Percentiles rank a stretch among this genome's conserved stretches.
These are phyloP conservation scores for Unio pictorum DNA, from an alignment of 2,888 invertebrate genomes.

Conservation along the genomic window DNA sequence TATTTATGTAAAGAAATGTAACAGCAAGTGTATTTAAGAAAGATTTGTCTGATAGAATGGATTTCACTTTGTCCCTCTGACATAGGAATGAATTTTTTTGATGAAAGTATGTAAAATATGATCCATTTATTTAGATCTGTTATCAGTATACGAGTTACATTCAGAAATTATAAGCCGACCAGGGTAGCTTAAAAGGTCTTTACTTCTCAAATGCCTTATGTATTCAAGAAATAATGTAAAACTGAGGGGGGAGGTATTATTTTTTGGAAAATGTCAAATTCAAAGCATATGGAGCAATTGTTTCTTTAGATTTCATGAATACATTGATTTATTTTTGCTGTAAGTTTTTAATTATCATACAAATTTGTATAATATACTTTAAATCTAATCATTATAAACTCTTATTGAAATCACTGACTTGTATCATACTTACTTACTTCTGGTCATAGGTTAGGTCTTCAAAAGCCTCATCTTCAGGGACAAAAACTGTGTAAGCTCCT, in stretches of 20 bases:
- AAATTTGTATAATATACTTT: no score
- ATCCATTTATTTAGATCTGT: no score
- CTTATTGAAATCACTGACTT: not conserved
- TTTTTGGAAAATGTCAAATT: no score
- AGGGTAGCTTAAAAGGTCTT: not conserved
- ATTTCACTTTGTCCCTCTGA: constrained; percentile 10
- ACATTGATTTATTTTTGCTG: no score
- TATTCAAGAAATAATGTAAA: not conserved
- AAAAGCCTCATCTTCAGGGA: constrained; percentile 73
- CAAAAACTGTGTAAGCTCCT: constrained; percentile 73
- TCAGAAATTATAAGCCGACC: constrained; percentile 4
- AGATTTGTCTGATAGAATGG: not conserved
- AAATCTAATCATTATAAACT: no score
- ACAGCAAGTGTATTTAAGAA: constrained; percentile 6
- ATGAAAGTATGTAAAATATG: not conserved
- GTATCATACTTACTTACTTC: constrained; percentile 61
- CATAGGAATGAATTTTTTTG: constrained; percentile 2
- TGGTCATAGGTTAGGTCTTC: constrained; percentile 36
- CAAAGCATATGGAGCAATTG: no score
- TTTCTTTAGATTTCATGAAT: no score
- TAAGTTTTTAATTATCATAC: no score
- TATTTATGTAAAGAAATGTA: constrained; percentile 6
- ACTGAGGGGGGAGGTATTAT: no score
- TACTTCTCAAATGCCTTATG: constrained; percentile 2
- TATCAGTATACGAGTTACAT: constrained; percentile 1